Conservation (phyloP, 2,888 invertebrate species). For the Pardosa pseudoannulata region DNA sequence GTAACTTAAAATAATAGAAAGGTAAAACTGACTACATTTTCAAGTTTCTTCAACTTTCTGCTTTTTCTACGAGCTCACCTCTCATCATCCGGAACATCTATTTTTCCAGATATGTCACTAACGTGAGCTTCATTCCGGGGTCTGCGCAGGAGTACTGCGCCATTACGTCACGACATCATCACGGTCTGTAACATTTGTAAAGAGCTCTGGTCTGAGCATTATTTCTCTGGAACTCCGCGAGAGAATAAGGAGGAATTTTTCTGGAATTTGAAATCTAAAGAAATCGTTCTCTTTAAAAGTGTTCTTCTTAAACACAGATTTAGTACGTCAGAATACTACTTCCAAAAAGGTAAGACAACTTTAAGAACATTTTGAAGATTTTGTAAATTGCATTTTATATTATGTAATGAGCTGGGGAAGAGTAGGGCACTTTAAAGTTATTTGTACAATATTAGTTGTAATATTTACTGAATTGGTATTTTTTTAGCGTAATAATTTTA, state of each 20-base stretch:
- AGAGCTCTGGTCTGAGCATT: background rate
- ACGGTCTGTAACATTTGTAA: conserved; percentile 43
- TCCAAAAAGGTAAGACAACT: too few relatives aligned
- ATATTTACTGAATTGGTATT: too few relatives aligned
- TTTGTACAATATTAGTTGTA: too few relatives aligned
- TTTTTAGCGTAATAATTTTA: too few relatives aligned
- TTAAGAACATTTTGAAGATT: too few relatives aligned
- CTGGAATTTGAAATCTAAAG: too few relatives aligned
- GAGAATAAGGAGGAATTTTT: background rate
- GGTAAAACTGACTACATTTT: background rate
- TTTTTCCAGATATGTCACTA: background rate
- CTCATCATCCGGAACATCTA: background rate
- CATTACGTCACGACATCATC: conserved; percentile 51
- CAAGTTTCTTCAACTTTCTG: conserved; percentile 17
- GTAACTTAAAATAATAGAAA: background rate
- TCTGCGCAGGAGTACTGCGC: conserved; percentile 39
- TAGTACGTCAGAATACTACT: too few relatives aligned
- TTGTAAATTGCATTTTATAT: too few relatives aligned
- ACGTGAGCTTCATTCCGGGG: background rate
- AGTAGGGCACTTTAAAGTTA: too few relatives aligned
- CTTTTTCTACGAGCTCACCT: background rate
- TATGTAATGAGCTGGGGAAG: too few relatives aligned
- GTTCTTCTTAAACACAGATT: too few relatives aligned
- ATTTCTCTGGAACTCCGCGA: background rate
- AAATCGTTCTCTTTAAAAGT: too few relatives aligned